Evolutionary conservation across 1,140 invertebrate species (phyloP).

Genomic region (Calycopis cecrops): DNA sequence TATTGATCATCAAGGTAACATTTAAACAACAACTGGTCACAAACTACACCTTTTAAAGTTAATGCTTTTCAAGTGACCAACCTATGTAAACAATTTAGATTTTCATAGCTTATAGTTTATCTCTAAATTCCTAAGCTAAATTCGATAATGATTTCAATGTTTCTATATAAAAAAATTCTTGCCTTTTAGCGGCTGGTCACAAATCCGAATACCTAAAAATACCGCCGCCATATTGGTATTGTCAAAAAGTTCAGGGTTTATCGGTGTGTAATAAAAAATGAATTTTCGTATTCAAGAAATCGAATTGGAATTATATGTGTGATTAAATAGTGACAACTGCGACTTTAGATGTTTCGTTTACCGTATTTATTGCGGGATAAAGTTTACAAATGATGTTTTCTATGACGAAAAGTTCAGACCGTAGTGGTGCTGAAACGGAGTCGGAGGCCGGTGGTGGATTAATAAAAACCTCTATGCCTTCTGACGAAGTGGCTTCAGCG

Average conservation of each 20-base stretch:
- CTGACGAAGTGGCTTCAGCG: conserved; percentile 57
- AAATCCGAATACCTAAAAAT: conserved; percentile 70
- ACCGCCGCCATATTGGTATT: conserved; percentile 73
- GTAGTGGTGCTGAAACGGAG: conserved; percentile 46
- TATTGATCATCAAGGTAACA: too few relatives aligned
- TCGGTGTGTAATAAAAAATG: conserved; percentile 65
- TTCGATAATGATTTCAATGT: neutral
- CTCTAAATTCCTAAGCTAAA: too few relatives aligned
- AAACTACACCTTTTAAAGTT: too few relatives aligned
- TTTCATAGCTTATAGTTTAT: too few relatives aligned
- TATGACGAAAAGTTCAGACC: conserved; percentile 56
- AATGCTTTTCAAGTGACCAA: too few relatives aligned
- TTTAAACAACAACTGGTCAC: too few relatives aligned
- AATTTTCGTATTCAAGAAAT: conserved; percentile 49
- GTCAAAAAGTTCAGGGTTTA: conserved; percentile 65
- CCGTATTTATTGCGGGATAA: conserved; percentile 49
- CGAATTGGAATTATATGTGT: conserved; percentile 44
- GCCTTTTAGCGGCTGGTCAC: neutral
- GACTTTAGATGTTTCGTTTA: conserved; percentile 69
- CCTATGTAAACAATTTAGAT: too few relatives aligned
- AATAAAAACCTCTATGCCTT: conserved; percentile 43
- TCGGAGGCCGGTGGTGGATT: conserved; percentile 43
- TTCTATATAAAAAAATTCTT: neutral
- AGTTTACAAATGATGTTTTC: conserved; percentile 67
- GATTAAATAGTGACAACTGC: conserved; percentile 45